These are phyloP conservation scores for Dolichopus griseipennis DNA, from an alignment of 2,888 invertebrate genomes.

Conservation along the genomic window DNA sequence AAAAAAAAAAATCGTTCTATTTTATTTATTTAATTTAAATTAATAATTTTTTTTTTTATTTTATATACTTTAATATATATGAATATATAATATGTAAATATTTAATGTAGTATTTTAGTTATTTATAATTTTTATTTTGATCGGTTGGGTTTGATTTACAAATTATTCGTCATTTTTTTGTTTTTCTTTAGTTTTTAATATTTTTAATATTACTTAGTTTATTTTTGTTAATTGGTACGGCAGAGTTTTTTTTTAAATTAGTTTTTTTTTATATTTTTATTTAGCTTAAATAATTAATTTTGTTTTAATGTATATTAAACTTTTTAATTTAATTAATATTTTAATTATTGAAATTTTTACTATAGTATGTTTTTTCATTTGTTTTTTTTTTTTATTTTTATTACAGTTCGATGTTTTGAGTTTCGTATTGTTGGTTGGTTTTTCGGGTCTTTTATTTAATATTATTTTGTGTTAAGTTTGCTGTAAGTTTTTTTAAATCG, in stretches of 20 bases:
- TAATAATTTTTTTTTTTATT: constrained; percentile 17
- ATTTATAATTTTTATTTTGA: neutral
- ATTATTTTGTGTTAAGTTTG: no score
- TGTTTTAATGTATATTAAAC: constrained; percentile 25
- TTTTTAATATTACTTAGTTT: neutral
- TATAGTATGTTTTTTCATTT: constrained; percentile 19
- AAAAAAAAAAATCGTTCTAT: constrained; percentile 31
- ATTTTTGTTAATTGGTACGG: constrained; percentile 23
- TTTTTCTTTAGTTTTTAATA: neutral
- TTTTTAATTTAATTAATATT: constrained; percentile 27
- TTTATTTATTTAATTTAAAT: constrained; percentile 45
- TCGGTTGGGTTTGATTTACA: constrained; percentile 18
- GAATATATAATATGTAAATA: neutral
- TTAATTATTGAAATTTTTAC: neutral
- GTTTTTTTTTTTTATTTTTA: no score
- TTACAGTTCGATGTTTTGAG: constrained; percentile 32
- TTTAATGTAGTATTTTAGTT: neutral
- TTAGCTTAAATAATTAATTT: constrained; percentile 20
- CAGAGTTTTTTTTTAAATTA: constrained; percentile 21
- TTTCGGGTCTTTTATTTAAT: constrained; percentile 15
- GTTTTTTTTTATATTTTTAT: constrained; percentile 13
- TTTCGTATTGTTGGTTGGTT: constrained; percentile 22
- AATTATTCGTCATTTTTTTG: constrained; percentile 13
- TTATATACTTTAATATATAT: neutral
- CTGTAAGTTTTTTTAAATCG: no score